Percentiles rank a stretch among this genome's conserved stretches.
phyloP scores from a whole-genome alignment of 37 sponge, comb jelly and placozoan species.

The Hormiphora californensis region DNA sequence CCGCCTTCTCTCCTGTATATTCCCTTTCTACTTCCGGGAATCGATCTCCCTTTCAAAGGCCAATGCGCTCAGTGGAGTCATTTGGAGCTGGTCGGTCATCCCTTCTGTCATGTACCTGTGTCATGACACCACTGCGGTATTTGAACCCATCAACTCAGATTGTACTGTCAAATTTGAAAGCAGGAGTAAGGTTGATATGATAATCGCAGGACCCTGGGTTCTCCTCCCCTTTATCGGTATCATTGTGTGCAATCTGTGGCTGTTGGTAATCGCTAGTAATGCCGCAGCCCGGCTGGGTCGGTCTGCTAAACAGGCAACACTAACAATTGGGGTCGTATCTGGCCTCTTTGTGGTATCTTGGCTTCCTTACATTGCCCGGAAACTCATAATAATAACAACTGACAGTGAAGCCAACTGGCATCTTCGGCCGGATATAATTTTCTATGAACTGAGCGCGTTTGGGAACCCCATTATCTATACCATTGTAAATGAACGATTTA shows the following conservation, averaged over 20 bases:
- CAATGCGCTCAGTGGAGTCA: conserved; percentile 2
- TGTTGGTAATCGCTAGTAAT: conserved; percentile 27
- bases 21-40: conserved; percentile 32
- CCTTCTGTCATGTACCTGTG: conserved; percentile 6
- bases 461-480: conserved; percentile 53
- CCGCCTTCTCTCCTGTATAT: conserved; percentile 46
- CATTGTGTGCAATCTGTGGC: conserved; percentile 5
- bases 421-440: conserved; percentile 3
- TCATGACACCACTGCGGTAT: neutral
- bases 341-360: conserved; percentile 14
- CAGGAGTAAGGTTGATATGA: neutral
- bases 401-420: conserved; percentile 8
- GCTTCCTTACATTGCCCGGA: conserved; percentile 15
- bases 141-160: conserved; percentile 25
- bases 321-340: conserved; percentile 45
- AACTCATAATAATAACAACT: neutral
- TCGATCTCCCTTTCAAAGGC: neutral
- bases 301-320: neutral
- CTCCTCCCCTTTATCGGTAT: neutral
- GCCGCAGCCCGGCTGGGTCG: conserved; percentile 7
- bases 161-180: neutral
- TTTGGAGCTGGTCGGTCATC: conserved; percentile 31
- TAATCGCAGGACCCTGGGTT: conserved; percentile 23
- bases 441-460: conserved; percentile 32
- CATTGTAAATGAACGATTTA: neutral